Evolutionary conservation across 2,797 vertebrate genomes (phyloP).

Genomic region (Halcyon chelicuti): DNA sequence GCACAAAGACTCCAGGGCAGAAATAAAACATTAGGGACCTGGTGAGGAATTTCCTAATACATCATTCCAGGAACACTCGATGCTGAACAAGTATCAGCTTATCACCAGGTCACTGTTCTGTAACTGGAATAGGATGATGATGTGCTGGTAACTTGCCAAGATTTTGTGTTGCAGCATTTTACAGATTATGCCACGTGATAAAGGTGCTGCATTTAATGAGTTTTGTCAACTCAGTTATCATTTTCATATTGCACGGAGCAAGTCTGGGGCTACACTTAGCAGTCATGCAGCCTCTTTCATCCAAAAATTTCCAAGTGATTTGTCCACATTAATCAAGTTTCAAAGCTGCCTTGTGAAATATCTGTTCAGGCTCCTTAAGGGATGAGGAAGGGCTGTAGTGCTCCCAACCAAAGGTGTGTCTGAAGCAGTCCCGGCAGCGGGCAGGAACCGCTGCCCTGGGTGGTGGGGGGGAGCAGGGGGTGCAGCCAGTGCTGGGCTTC

Average conservation of each 20-base stretch:
- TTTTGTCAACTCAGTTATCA: not conserved
- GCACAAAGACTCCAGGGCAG: not conserved
- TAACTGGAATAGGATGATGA: not conserved
- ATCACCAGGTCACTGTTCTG: slow-evolving; percentile 19
- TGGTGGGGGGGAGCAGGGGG: not conserved
- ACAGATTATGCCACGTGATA: not conserved
- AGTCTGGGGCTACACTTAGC: not conserved
- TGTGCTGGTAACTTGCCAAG: slow-evolving; percentile 6
- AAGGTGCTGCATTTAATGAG: not conserved
- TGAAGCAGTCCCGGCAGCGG: not conserved
- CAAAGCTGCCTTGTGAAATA: not conserved
- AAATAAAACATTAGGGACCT: not conserved
- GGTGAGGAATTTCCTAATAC: slow-evolving; percentile 21
- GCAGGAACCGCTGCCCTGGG: fast-evolving
- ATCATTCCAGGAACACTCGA: not conserved
- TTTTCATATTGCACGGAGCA: not conserved
- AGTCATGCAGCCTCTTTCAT: not conserved
- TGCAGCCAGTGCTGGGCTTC: fast-evolving
- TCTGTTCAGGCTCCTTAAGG: not conserved
- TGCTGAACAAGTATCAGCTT: slow-evolving; percentile 31
- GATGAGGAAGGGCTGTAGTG: not conserved
- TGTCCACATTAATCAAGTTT: not conserved
- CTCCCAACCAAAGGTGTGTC: fast-evolving
- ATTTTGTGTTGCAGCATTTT: not conserved
- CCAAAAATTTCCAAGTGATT: not conserved